Evolutionary conservation across 2,113 vertebrate genomes (phyloP), one percentile per base, ranked within the genome.

Genomic region (Otolemur garnettii): DNA sequence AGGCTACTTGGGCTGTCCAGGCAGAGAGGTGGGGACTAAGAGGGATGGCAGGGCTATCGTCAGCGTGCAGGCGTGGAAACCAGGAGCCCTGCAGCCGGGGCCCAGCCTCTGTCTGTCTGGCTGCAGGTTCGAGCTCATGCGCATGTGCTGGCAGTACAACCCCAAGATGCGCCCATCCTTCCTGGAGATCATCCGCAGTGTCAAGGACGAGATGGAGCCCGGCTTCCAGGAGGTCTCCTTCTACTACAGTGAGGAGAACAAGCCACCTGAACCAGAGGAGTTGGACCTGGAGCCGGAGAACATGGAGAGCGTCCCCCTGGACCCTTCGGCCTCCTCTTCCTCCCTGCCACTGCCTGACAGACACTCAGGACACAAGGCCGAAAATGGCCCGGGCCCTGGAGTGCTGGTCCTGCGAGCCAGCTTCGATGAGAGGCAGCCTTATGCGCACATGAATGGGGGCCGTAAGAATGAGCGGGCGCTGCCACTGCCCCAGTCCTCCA

Each of bases 91-190:
- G 2, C 12, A 1, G 22, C 13, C 1, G 1, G 7, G 42, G n/a
- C 57, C 74, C 45, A 78, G 2, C 15, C 28, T 45, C 33, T 15
- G 7, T 57, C 38, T 95, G 62, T 98, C 85, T 59, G 26, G 13
- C 24, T 84, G 3, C 97, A 99, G 99, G 98, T 99, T 99, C 19
- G 99, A 99, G 53, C 94, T 99, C 98, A 99, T 99, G 99, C 98
- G 99, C 87, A 99, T 99, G 99, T 99, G 99, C 98, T 99, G 99
- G 99, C 99, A 99, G 98, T 99, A 99, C 97, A 99, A 99, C 92
- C 99, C 99, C 0, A 99, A 99, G 97, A 99, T 99, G 99, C 98
- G 99, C 26, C 99, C 99, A 2, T 98, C 99, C 93, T 99, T 99
- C 98, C 98, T 99, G 98, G 99, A 99, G 97, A 99, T 99, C 93